Evolutionary conservation across 1,140 invertebrate species (phyloP), one percentile per base, ranked within the genome.

Genomic region (Drosophila truncata): DNA sequence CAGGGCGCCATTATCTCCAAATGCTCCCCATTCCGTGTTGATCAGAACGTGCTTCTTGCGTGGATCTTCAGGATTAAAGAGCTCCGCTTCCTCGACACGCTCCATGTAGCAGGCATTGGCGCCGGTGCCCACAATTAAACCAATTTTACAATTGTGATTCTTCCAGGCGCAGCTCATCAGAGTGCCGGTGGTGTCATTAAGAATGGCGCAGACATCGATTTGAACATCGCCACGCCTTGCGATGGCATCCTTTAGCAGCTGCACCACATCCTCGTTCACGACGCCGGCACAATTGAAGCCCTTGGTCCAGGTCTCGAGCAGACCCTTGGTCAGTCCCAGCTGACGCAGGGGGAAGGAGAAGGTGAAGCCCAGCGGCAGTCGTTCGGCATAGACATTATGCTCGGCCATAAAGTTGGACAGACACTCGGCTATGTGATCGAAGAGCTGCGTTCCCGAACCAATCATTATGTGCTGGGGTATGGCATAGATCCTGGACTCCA

Each of bases 101-200:
- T 99, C 99, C 39, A 99, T 97, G 90, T 99, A 99, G 93, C 99
- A 99, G 4, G 98, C 98, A 94, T 99, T 99, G 52, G 96, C 98
- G 16, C 98, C 98, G 27, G 98, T 99, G 72, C 98, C 98, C 75
- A 98, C 95, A 92, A 99, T 99, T 50, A 99, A 94, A 87, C 98
- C 98, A 93, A 99, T 96, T 92, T 96, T 95, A 94, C 98, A 99
- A 91, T 97, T 96, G 91, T 96, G 96, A 93, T 99, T 99, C 94
- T 98, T 98, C 96, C 98, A 99, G 82, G 99, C 99, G 94, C 98
- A 99, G 33, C 99, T 99, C 98, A 99, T 99, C 52, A 99, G 94
- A 31, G 98, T 99, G 59, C 99, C 99, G 35, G 99, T 99, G 25
- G 99, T 99, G 93, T 99, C 99, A 93, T 99, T 99, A 76, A 99